Evolutionary conservation across 2,888 invertebrate genomes (phyloP), one percentile per base, ranked within the genome.

Genomic region (Cantharis lateralis): DNA sequence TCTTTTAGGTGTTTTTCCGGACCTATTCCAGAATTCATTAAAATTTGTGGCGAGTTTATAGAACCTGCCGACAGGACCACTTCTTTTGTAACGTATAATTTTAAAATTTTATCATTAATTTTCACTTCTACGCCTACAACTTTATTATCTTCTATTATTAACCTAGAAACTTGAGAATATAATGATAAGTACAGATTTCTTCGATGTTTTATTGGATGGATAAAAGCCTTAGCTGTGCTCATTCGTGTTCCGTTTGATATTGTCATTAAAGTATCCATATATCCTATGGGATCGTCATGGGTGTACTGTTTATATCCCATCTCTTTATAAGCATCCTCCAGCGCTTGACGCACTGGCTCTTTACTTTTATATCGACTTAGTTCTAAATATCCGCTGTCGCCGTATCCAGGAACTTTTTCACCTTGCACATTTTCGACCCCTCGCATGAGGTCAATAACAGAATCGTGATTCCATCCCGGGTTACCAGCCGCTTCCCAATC

Each of bases 21-120:
- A 7, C 89, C 89, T 9, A 91, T 86, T 1, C 92, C 92, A 5
- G 91, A 91, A 63, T 92, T 83, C 90, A 92, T 90, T 75, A 99
- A 90, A 10, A 99, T 87, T 84, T 99, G 98, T 0, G 98, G 98
- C 0, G 95, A 93, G 81, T 94, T 97, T 78, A 99, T 93, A 0
- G 98, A 94, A 0, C 99, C 99, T 0, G 95, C 96, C 0, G 95
- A 92, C 13, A 97, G 86, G 78, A 98, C 95, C 0, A 97, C 95
- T 88, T 96, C 96, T 75, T 93, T 92, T 76, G 90, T 91, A 0
- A 96, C 96, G n/a, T 83, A 81, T 4, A 88, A 86, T 0, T 80
- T 81, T 24, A 83, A 71, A 11, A 80, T 76, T 62, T 82, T 80
- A 0, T 83, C 82, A 1, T 80, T 81, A n/a, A 84, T 83, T 9